phyloP scores from a whole-genome alignment of 1,140 invertebrate genomes.

The Druon quercuslanigerum region DNA sequence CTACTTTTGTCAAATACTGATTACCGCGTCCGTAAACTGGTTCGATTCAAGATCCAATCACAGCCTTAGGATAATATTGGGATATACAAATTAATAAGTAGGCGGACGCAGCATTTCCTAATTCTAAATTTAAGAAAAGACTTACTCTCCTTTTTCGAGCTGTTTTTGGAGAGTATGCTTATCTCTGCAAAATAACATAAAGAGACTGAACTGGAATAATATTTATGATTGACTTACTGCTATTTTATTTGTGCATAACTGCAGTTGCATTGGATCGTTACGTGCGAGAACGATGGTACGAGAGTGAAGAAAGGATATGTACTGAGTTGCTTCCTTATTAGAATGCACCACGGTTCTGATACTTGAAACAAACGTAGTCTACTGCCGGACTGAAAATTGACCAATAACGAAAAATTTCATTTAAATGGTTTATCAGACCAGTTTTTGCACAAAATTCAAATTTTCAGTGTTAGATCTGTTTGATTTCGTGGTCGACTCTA shows the following conservation, averaged over 20 bases:
- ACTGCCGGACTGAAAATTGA: constrained; percentile 16
- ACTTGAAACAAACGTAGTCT: constrained; percentile 43
- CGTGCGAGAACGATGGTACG: constrained; percentile 32
- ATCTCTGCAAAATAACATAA: constrained; percentile 4
- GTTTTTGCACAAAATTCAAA: too few relatives aligned
- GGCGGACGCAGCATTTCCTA: constrained; percentile 1
- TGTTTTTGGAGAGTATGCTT: constrained; percentile 3
- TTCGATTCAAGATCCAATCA: constrained; percentile 6
- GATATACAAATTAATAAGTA: not conserved
- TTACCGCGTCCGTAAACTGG: constrained; percentile 11
- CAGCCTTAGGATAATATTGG: constrained; percentile 7
- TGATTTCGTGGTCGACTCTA: too few relatives aligned
- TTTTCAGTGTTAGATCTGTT: too few relatives aligned
- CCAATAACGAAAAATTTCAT: too few relatives aligned
- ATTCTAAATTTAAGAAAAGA: not conserved
- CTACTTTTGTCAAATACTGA: not conserved
- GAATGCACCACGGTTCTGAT: constrained; percentile 42
- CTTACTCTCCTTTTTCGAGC: not conserved
- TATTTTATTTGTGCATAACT: constrained; percentile 9
- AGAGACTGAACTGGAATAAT: constrained; percentile 5
- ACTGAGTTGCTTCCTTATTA: constrained; percentile 42
- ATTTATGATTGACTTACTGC: not conserved
- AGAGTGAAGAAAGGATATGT: constrained; percentile 52
- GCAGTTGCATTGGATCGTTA: constrained; percentile 4
- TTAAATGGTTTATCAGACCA: too few relatives aligned